Percentiles rank a stretch among this genome's conserved stretches.
phyloP scores from a whole-genome alignment of 2,888 invertebrate species.

The Hemistola chrysoprasaria region DNA sequence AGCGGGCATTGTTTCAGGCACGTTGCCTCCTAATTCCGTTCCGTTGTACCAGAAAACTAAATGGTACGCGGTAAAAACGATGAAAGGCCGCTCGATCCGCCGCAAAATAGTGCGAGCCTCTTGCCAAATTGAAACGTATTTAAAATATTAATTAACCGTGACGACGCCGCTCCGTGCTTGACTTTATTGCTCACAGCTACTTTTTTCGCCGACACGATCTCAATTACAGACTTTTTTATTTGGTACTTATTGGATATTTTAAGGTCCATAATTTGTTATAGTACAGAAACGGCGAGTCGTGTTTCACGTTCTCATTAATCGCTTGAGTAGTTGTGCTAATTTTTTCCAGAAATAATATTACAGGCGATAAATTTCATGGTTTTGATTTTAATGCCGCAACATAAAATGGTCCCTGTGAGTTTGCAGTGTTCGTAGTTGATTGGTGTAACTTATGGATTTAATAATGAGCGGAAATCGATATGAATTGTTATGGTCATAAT shows the following conservation, averaged over 20 bases:
- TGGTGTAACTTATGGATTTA: slow-evolving; percentile 56
- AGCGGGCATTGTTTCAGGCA: slow-evolving; percentile 67
- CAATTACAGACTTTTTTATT: slow-evolving; percentile 60
- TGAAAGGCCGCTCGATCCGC: slow-evolving; percentile 44
- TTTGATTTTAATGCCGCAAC: slow-evolving; percentile 61
- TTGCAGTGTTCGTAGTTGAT: slow-evolving; percentile 50
- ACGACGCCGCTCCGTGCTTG: slow-evolving; percentile 42
- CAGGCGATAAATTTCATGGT: slow-evolving; percentile 67
- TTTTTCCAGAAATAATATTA: slow-evolving; percentile 72
- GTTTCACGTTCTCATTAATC: slow-evolving; percentile 77
- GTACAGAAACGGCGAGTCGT: slow-evolving; percentile 61
- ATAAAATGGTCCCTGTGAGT: slow-evolving; percentile 54
- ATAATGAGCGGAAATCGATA: slow-evolving; percentile 44
- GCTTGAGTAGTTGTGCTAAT: slow-evolving; percentile 76
- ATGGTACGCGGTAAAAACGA: slow-evolving; percentile 46
- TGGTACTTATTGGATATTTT: slow-evolving; percentile 64
- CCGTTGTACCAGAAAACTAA: slow-evolving; percentile 59
- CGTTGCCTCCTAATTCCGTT: slow-evolving; percentile 56
- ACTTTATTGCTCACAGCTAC: slow-evolving; percentile 53
- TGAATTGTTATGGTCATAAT: slow-evolving; percentile 21
- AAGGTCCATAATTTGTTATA: slow-evolving; percentile 68
- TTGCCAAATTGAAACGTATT: slow-evolving; percentile 67
- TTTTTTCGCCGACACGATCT: slow-evolving; percentile 65
- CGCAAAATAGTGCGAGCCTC: slow-evolving; percentile 43
- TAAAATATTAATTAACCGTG: slow-evolving; percentile 72